Evolutionary conservation across 2,888 invertebrate genomes (phyloP).

Genomic region (Hyposoter dolosus): DNA sequence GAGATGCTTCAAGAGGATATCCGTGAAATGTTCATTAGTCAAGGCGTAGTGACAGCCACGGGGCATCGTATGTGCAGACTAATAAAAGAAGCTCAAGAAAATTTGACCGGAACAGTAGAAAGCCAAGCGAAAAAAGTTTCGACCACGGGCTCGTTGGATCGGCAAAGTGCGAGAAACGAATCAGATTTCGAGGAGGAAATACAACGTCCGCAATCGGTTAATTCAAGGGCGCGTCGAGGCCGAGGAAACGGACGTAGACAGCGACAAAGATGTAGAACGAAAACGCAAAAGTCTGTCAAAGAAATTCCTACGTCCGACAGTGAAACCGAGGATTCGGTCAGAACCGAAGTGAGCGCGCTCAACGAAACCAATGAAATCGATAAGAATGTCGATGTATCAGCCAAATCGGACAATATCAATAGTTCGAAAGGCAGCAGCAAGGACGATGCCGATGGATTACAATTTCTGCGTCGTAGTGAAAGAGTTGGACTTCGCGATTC

Average conservation of each 20-base stretch:
- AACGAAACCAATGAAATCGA: constrained; percentile 29
- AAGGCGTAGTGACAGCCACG: constrained; percentile 88
- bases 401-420: constrained; percentile 25
- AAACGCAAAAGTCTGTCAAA: constrained; percentile 59
- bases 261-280: constrained; percentile 39
- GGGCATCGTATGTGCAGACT: constrained; percentile 89
- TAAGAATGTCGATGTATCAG: constrained; percentile 40
- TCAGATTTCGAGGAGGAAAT: constrained; percentile 58
- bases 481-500: constrained; percentile 74
- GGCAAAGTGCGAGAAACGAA: constrained; percentile 52
- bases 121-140: constrained; percentile 48
- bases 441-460: constrained; percentile 67
- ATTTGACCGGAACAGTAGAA: constrained; percentile 53
- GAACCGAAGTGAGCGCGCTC: constrained; percentile 63
- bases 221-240: constrained; percentile 40
- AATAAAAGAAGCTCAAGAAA: constrained; percentile 85
- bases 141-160: constrained; percentile 59
- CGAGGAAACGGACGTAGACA: constrained; percentile 11
- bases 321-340: constrained; percentile 76
- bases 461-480: constrained; percentile 73
- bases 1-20: constrained; percentile 89
- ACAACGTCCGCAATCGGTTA: constrained; percentile 22
- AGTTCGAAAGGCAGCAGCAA: constrained; percentile 62
- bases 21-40: constrained; percentile 89
- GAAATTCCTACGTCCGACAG: constrained; percentile 75